phyloP scores from a whole-genome alignment of 2,113 vertebrate species.

The Bos javanicus region DNA sequence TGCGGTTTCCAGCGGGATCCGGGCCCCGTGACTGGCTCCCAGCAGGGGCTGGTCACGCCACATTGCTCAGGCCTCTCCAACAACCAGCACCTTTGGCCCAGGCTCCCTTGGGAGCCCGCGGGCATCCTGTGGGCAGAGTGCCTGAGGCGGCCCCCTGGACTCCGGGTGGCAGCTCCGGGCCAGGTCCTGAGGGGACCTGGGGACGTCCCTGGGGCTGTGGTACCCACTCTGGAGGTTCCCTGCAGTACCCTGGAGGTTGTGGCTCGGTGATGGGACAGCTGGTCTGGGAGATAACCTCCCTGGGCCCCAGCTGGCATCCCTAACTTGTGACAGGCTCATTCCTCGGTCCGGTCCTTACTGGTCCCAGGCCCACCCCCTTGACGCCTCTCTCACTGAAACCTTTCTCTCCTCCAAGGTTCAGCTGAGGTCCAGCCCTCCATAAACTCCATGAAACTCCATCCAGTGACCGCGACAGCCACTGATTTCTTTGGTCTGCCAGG shows the following conservation, averaged over 20 bases:
- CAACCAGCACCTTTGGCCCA: no score
- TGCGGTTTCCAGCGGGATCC: no score
- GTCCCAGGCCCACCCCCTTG: rapidly evolving
- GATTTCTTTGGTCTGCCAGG: not conserved
- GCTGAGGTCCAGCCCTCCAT: not conserved
- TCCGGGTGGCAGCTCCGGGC: not conserved
- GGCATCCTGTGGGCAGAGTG: not conserved
- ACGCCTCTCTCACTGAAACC: not conserved
- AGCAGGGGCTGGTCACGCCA: rapidly evolving
- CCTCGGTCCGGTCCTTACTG: not conserved
- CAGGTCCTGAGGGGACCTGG: not conserved
- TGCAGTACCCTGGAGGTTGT: not conserved
- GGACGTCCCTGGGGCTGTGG: not conserved
- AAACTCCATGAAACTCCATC: not conserved
- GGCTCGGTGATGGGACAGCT: rapidly evolving
- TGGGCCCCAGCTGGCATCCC: not conserved
- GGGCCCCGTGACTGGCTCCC: not conserved
- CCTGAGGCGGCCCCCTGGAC: not conserved
- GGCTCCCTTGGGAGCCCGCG: not conserved
- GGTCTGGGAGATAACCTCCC: not conserved
- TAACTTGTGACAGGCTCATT: not conserved
- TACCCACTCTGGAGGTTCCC: not conserved
- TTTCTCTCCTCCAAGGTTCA: not conserved
- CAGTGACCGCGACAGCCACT: not conserved
- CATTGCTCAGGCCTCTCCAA: not conserved